A percentile compares a stretch with the other conserved stretches of the same genome.
phyloP scores from a whole-genome alignment of 2,888 invertebrate species.

The Scaptomyza parva region DNA sequence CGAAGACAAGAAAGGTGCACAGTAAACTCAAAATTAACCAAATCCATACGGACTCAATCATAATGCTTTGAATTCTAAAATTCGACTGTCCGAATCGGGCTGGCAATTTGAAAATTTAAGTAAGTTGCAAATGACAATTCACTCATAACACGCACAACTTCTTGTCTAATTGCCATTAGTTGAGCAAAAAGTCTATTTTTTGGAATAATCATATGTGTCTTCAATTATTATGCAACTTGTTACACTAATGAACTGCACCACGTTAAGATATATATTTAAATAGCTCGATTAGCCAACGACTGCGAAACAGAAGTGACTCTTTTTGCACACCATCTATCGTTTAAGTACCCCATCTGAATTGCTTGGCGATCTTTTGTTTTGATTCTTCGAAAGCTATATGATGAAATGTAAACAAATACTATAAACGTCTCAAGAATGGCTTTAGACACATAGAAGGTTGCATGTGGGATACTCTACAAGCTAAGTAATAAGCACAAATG shows the following conservation, averaged over 20 bases:
- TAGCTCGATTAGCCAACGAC: conserved; percentile 35
- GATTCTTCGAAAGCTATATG: conserved; percentile 27
- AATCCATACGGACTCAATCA: conserved; percentile 50
- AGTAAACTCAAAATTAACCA: conserved; percentile 30
- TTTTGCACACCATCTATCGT: conserved; percentile 38
- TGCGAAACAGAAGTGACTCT: conserved; percentile 60
- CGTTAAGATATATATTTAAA: neutral
- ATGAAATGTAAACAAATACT: conserved; percentile 48
- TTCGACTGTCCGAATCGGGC: conserved; percentile 39
- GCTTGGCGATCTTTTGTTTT: conserved; percentile 28
- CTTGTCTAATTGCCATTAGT: conserved; percentile 4
- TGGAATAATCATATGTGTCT: neutral
- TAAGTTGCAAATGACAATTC: conserved; percentile 8
- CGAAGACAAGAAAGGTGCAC: conserved; percentile 30
- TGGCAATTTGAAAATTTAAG: conserved; percentile 53
- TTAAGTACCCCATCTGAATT: conserved; percentile 47
- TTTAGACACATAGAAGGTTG: neutral
- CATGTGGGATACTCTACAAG: conserved; percentile 26
- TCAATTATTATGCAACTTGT: conserved; percentile 13
- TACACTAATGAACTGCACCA: conserved; percentile 32
- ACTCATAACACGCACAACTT: neutral
- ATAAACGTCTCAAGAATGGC: neutral
- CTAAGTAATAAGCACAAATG: neutral
- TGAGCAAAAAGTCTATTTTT: conserved; percentile 26
- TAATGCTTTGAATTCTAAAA: conserved; percentile 27